Percentiles rank a stretch among this genome's conserved stretches.
phyloP scores from a whole-genome alignment of 2,113 vertebrate genomes.

The Lates calcarifer region DNA sequence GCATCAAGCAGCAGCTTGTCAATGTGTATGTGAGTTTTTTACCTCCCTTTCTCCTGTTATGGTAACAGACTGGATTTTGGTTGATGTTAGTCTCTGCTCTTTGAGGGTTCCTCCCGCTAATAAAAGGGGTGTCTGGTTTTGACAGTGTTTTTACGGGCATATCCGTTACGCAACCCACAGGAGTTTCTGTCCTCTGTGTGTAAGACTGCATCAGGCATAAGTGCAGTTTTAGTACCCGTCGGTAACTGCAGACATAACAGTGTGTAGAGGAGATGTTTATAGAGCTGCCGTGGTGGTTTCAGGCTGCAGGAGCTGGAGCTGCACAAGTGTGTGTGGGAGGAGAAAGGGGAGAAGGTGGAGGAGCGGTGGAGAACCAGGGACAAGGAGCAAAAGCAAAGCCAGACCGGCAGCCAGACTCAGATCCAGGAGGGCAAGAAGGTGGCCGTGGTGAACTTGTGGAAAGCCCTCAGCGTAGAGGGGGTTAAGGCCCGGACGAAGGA shows the following conservation, averaged over 20 bases:
- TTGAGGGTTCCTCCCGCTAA: conserved; percentile 60
- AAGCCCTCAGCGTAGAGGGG: conserved; percentile 64
- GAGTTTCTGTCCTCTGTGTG: conserved; percentile 58
- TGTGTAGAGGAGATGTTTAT: conserved; percentile 74
- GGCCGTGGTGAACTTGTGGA: conserved; percentile 80
- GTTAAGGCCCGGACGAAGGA: conserved; percentile 46
- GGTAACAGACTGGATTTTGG: conserved; percentile 63
- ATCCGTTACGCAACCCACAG: conserved; percentile 53
- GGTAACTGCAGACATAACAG: conserved; percentile 70
- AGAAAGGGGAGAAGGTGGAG: conserved; percentile 77
- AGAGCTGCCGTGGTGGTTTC: conserved; percentile 71
- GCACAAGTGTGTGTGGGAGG: conserved; percentile 75
- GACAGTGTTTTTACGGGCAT: conserved; percentile 66
- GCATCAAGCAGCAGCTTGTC: conserved; percentile 81
- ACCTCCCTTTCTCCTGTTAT: conserved; percentile 74
- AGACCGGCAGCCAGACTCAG: conserved; percentile 48
- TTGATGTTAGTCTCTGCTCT: conserved; percentile 68
- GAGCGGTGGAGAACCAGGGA: conserved; percentile 67
- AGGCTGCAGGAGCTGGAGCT: conserved; percentile 83
- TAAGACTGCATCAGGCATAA: conserved; percentile 60
- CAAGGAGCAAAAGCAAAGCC: conserved; percentile 69
- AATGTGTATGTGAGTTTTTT: conserved; percentile 84
- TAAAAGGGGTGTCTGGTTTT: conserved; percentile 72
- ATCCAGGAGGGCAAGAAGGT: conserved; percentile 72
- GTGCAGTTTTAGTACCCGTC: conserved; percentile 78